Percentiles rank a stretch among this genome's conserved stretches.
Conservation (phyloP, 2,888 invertebrate species). For the Oxystoma pomonae region DNA sequence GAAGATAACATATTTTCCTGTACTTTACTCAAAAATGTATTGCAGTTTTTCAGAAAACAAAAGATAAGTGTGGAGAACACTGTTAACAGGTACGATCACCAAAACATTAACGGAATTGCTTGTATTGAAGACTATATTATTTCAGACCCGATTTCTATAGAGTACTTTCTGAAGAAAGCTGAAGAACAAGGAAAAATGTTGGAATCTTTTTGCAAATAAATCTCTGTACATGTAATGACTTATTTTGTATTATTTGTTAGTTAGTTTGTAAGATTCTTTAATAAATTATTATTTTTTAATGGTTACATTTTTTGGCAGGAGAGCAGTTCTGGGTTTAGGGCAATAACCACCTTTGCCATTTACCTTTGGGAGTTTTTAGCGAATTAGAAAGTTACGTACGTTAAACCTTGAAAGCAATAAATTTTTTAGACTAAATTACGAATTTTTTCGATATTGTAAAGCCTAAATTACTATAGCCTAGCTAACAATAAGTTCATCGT, state of each 20-base stretch:
- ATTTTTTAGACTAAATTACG: constrained; percentile 34
- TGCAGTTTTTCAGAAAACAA: constrained; percentile 36
- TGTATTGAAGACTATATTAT: constrained; percentile 34
- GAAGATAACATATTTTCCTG: constrained; percentile 42
- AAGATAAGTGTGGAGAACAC: constrained; percentile 32
- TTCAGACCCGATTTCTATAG: constrained; percentile 28
- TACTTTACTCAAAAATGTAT: constrained; percentile 31
- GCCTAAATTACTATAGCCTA: constrained; percentile 35
- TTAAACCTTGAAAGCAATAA: constrained; percentile 40
- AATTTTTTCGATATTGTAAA: constrained; percentile 38
- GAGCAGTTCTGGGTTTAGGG: constrained; percentile 36
- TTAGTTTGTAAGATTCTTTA: too few relatives aligned
- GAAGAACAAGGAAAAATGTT: constrained; percentile 26
- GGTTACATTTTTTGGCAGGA: too few relatives aligned
- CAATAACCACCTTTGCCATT: constrained; percentile 38
- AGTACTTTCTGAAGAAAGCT: constrained; percentile 33
- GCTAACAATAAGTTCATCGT: constrained; percentile 38
- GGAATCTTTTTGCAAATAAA: constrained; percentile 20
- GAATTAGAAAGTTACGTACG: constrained; percentile 30
- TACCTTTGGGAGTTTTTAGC: constrained; percentile 39
- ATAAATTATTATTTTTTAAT: too few relatives aligned
- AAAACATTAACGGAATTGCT: constrained; percentile 42
- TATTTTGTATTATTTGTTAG: too few relatives aligned
- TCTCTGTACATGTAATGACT: too few relatives aligned
- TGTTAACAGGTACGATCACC: constrained; percentile 35